These are phyloP conservation scores for Pristionchus arcanus DNA, from an alignment of 2,888 invertebrate species.

Conservation along the genomic window DNA sequence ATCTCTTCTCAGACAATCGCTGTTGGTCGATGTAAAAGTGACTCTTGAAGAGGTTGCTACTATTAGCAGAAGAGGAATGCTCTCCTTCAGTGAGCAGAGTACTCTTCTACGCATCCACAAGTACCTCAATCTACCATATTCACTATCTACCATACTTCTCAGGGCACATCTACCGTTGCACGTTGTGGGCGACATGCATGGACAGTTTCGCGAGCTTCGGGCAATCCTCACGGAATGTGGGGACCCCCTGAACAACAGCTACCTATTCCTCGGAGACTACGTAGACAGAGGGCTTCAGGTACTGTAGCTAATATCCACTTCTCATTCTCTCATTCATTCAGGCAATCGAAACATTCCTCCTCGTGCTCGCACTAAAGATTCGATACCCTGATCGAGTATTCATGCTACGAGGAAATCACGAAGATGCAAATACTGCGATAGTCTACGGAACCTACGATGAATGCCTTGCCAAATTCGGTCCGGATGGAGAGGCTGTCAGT, in stretches of 20 bases:
- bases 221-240: conserved; percentile 64
- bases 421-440: conserved; percentile 72
- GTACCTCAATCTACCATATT: conserved; percentile 13
- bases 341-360: conserved; percentile 60
- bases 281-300: conserved; percentile 64
- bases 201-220: conserved; percentile 72
- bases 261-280: conserved; percentile 65
- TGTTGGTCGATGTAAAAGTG: no score
- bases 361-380: conserved; percentile 62
- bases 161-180: conserved; percentile 60
- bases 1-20: no score
- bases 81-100: no score
- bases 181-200: conserved; percentile 73
- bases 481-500: conserved; percentile 58
- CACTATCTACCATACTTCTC: neutral
- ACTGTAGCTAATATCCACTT: neutral
- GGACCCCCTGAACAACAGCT: no score
- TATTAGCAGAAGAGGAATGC: no score
- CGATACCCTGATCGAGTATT: conserved; percentile 66
- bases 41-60: no score
- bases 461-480: conserved; percentile 62
- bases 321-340: no score
- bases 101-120: neutral
- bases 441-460: conserved; percentile 76
- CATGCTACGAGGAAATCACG: conserved; percentile 71